Evolutionary conservation across 2,797 vertebrate species (phyloP).

Genomic region (Bryconaethiops microstoma): DNA sequence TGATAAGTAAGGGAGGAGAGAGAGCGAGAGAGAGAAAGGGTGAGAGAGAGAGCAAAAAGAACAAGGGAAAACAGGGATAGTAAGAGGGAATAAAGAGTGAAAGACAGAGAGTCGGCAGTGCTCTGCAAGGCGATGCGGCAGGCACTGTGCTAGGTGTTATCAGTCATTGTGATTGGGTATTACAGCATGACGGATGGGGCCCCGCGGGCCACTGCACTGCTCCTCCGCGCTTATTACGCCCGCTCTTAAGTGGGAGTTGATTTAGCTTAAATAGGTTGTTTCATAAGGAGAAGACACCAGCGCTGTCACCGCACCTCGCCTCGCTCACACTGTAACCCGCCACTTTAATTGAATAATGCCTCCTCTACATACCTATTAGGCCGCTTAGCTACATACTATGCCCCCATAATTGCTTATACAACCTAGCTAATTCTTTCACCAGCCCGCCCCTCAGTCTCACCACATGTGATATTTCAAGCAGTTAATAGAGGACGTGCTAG

Average conservation of each 20-base stretch:
- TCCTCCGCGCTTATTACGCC: constrained; percentile 86
- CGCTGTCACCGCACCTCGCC: constrained; percentile 80
- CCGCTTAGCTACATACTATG: constrained; percentile 78
- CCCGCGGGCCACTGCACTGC: constrained; percentile 85
- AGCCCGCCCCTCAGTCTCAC: constrained; percentile 60
- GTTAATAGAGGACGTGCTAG: constrained; percentile 58
- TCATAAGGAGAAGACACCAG: constrained; percentile 85
- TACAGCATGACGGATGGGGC: constrained; percentile 92
- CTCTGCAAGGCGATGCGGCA: constrained; percentile 75
- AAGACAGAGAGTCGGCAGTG: constrained; percentile 55
- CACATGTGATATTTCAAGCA: constrained; percentile 66
- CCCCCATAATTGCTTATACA: constrained; percentile 80
- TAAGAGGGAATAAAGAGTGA: constrained; percentile 47
- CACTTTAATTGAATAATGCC: constrained; percentile 92
- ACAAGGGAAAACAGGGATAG: constrained; percentile 47
- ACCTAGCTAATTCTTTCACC: constrained; percentile 79
- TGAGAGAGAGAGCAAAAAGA: constrained; percentile 22
- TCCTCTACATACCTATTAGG: constrained; percentile 82
- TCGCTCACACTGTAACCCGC: constrained; percentile 78
- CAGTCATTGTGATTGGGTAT: constrained; percentile 93
- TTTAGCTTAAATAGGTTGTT: constrained; percentile 96
- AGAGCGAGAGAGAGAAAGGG: constrained; percentile 34
- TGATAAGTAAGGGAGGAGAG: constrained; percentile 33
- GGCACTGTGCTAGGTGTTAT: constrained; percentile 83
- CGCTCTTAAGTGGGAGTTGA: constrained; percentile 93